These are phyloP conservation scores for Atta colombica DNA, from an alignment of 1,140 invertebrate species.

Conservation along the genomic window DNA sequence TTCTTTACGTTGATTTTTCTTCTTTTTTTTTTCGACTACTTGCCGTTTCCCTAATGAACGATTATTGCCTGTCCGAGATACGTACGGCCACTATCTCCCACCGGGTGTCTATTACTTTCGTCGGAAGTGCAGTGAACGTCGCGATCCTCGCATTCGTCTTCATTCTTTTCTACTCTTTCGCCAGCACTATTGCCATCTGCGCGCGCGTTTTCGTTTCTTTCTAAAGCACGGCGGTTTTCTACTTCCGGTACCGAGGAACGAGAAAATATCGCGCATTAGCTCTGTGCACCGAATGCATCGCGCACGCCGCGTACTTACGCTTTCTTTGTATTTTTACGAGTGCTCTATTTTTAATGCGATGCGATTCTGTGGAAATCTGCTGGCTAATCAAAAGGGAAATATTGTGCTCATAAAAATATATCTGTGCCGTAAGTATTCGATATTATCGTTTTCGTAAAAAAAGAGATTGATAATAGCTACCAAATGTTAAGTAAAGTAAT, in stretches of 20 bases:
- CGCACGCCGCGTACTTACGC: background rate
- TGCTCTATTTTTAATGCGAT: background rate
- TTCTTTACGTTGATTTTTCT: slow-evolving; percentile 12
- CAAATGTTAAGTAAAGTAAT: too few relatives aligned
- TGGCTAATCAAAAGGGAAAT: background rate
- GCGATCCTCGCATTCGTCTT: slow-evolving; percentile 40
- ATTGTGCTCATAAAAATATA: slow-evolving; percentile 22
- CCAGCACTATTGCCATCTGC: slow-evolving; percentile 3
- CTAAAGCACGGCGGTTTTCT: background rate
- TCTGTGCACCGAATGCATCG: background rate
- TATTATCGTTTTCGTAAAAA: background rate
- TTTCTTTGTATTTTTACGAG: slow-evolving; percentile 30
- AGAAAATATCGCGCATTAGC: slow-evolving; percentile 44
- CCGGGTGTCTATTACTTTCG: slow-evolving; percentile 33
- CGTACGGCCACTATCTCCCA: slow-evolving; percentile 12
- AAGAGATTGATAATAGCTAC: too few relatives aligned
- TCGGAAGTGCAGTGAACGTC: slow-evolving; percentile 18
- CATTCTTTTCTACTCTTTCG: slow-evolving; percentile 46
- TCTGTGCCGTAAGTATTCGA: background rate
- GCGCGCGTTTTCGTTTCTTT: slow-evolving; percentile 24
- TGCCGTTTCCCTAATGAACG: slow-evolving; percentile 27
- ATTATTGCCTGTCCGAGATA: slow-evolving; percentile 46
- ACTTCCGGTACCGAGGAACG: background rate
- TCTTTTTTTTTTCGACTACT: background rate
- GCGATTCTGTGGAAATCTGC: background rate